A percentile compares a stretch with the other conserved stretches of the same genome.
phyloP scores from a whole-genome alignment of 23 tunicate genomes.

The Phallusia fumigata region DNA sequence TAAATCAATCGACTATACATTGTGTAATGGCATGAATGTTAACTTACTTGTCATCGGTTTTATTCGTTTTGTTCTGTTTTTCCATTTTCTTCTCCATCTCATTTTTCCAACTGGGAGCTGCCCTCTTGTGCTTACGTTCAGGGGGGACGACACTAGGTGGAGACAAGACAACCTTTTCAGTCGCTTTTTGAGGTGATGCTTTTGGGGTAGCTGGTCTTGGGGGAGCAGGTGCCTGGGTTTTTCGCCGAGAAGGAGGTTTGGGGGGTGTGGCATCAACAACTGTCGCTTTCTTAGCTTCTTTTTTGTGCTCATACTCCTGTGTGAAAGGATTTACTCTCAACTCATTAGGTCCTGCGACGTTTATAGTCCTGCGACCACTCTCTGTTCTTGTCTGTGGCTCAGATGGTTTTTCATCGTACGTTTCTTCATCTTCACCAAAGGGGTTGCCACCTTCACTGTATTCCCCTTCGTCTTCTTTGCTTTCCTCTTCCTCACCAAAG shows the following conservation, averaged over 20 bases:
- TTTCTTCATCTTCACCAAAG: conserved; percentile 14
- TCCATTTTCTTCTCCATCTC: conserved; percentile 68
- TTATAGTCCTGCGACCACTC: conserved; percentile 12
- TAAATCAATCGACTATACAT: neutral
- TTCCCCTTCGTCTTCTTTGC: neutral
- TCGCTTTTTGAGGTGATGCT: neutral
- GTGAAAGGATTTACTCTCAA: conserved; percentile 56
- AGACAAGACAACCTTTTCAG: neutral
- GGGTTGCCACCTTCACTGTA: conserved; percentile 15
- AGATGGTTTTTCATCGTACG: conserved; percentile 1
- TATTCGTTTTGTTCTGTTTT: conserved; percentile 46
- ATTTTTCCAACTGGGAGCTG: conserved; percentile 68
- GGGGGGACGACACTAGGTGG: conserved; percentile 4
- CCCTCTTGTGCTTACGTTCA: neutral
- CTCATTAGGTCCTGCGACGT: conserved; percentile 22
- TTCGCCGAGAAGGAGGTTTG: conserved; percentile 43
- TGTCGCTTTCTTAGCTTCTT: neutral
- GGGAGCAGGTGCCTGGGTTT: conserved; percentile 58
- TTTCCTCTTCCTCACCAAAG: conserved; percentile 21
- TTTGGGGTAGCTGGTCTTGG: conserved; percentile 30
- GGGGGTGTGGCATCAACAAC: conserved; percentile 10
- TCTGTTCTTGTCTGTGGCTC: neutral
- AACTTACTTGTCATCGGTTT: conserved; percentile 52
- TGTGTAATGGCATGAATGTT: neutral
- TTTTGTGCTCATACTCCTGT: conserved; percentile 43